These are phyloP conservation scores for Polypterus bichir DNA, from an alignment of 2,113 vertebrate genomes.

Conservation along the genomic window DNA sequence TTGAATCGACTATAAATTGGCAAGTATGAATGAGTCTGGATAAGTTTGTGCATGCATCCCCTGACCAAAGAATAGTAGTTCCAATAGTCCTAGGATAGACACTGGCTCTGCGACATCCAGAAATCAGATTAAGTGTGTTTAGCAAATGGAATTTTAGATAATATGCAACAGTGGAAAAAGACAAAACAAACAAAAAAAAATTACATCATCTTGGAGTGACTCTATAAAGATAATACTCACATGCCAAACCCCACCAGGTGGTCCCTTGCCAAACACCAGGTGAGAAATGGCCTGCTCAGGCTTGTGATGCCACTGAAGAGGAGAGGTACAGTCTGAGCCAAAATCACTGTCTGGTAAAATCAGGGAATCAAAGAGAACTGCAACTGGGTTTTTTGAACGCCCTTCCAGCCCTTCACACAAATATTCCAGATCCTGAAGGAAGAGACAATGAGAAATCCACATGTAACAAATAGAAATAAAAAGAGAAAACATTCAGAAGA, in stretches of 20 bases:
- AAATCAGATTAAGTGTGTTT: too few species aligned
- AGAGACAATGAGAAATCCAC: not conserved
- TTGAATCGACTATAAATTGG: too few species aligned
- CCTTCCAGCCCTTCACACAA: conserved; percentile 62
- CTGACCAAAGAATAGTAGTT: too few species aligned
- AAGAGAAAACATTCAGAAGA: too few species aligned
- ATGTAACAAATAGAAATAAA: too few species aligned
- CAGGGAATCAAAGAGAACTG: conserved; percentile 59
- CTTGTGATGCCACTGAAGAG: conserved; percentile 47
- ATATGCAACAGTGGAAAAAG: too few species aligned
- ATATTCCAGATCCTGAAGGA: conserved; percentile 53
- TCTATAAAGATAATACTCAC: conserved; percentile 28
- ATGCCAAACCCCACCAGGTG: conserved; percentile 60
- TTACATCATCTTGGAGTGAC: not conserved
- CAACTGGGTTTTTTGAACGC: conserved; percentile 55
- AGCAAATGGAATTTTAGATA: too few species aligned
- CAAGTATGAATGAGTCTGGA: too few species aligned
- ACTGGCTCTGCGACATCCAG: too few species aligned
- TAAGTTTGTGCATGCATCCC: too few species aligned
- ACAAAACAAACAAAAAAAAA: not conserved
- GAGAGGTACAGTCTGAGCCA: conserved; percentile 42
- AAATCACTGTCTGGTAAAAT: conserved; percentile 57
- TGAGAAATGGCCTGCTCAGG: conserved; percentile 41
- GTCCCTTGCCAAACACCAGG: conserved; percentile 57
- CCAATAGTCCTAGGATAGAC: too few species aligned